Conservation (phyloP, 2,797 vertebrate genomes). For the Manis javanica region DNA sequence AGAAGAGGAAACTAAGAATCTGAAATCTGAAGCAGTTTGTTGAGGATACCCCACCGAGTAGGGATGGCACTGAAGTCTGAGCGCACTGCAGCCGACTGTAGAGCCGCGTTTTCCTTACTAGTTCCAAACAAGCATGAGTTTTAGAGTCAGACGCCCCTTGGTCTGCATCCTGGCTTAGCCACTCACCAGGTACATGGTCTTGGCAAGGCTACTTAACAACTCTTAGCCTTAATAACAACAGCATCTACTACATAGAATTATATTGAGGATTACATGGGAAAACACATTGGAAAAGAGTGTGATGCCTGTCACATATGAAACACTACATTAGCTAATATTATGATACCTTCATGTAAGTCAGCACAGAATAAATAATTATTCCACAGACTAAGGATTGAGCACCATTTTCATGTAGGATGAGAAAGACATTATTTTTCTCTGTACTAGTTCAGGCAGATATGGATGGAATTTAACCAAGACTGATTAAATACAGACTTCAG, state of each 20-base stretch:
- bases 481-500: background rate
- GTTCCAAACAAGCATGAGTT: background rate
- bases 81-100: background rate
- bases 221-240: background rate
- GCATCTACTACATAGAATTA: background rate
- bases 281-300: background rate
- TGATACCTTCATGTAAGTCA: background rate
- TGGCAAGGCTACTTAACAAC: background rate
- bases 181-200: background rate
- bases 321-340: background rate
- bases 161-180: background rate
- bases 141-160: background rate
- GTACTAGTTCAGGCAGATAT: background rate
- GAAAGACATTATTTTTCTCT: slow-evolving; percentile 2
- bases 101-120: background rate
- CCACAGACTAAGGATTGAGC: background rate
- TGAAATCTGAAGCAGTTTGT: background rate
- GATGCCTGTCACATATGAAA: background rate
- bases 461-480: background rate
- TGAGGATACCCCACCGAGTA: background rate
- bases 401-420: background rate
- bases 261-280: background rate
- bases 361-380: background rate
- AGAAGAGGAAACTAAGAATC: background rate
- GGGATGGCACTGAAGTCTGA: background rate